Evolutionary conservation across 1,140 invertebrate species (phyloP), one percentile per base, ranked within the genome.

Genomic region (Sycobia sp.): DNA sequence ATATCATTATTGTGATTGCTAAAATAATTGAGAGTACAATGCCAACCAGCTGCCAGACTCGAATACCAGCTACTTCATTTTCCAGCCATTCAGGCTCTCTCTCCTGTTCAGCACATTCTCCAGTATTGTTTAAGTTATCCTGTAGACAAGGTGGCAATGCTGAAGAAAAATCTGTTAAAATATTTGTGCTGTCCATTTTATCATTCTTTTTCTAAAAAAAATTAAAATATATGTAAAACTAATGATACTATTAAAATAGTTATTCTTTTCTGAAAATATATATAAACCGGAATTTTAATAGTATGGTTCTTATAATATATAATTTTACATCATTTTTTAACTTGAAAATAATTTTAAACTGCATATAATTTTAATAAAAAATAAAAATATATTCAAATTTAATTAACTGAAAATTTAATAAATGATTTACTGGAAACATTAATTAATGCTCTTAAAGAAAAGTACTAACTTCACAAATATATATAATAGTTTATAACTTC

Each of bases 1-100:
- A 95, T 47, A 95, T 74, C 66, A 92, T 86, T 57, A 95, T 88
- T 47, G 90, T 68, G 16, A 81, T 68, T 1, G 70, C 70, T 29
- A 82, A 61, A 14, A 81, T 38, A 54, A 79, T 77, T 69, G 76
- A 77, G 46, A 82, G 61, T 50, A 80, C 51, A 46, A 79, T 79
- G 16, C 75, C 80, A 22, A 71, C 77, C 11, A 80, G 64, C 66
- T 81, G 74, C 76, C 77, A 81, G 23, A 80, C 71, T 14, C 76
- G 73, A 58, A 84, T 75, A 7, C 78, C 80, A 59, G 66, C 65
- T 0, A 80, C 58, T 46, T 77, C 69, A 25, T 76, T 73, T 23
- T 80, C 78, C 14, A 82, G 67, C 77, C 76, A 81, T 51, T 76
- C 69, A 2, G 47, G 36, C 38, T 51, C 55, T 34, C 18, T 23